phyloP scores from a whole-genome alignment of 2,888 invertebrate species.

The Melieria crassipennis region DNA sequence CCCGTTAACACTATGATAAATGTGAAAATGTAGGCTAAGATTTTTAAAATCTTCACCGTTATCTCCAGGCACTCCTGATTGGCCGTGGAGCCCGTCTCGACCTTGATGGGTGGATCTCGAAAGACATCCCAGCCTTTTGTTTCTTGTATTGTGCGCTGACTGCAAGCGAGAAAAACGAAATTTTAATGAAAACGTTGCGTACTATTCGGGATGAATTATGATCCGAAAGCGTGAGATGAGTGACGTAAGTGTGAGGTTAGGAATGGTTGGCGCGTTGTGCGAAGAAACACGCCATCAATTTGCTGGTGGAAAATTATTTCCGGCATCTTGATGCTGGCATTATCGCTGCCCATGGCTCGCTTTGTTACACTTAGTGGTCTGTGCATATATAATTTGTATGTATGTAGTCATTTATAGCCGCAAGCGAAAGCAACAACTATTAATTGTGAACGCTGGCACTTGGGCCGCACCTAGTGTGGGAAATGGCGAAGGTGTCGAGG shows the following conservation, averaged over 20 bases:
- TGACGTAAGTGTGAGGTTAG: neutral
- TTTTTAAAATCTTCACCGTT: constrained; percentile 84
- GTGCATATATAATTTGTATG: too few species aligned
- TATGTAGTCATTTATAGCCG: too few species aligned
- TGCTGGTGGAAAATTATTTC: constrained; percentile 38
- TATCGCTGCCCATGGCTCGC: neutral
- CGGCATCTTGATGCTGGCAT: constrained; percentile 39
- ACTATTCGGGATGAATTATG: too few species aligned
- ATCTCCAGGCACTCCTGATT: constrained; percentile 87
- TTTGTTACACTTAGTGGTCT: constrained; percentile 11
- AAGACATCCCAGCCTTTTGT: constrained; percentile 98
- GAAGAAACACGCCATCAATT: neutral
- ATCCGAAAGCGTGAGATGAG: neutral
- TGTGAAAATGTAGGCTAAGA: constrained; percentile 85
- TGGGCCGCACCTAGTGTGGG: constrained; percentile 39
- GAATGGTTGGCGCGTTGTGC: neutral
- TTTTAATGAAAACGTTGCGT: neutral
- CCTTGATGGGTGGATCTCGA: constrained; percentile 88
- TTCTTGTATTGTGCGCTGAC: constrained; percentile 84
- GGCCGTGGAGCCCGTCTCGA: constrained; percentile 89
- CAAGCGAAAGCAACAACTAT: constrained; percentile 37
- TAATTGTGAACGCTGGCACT: constrained; percentile 11
- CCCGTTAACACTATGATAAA: constrained; percentile 85
- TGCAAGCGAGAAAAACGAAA: constrained; percentile 55
- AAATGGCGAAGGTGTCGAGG: neutral